Conservation (phyloP, 1,140 invertebrate species). For the Andrena cerasifolii region DNA sequence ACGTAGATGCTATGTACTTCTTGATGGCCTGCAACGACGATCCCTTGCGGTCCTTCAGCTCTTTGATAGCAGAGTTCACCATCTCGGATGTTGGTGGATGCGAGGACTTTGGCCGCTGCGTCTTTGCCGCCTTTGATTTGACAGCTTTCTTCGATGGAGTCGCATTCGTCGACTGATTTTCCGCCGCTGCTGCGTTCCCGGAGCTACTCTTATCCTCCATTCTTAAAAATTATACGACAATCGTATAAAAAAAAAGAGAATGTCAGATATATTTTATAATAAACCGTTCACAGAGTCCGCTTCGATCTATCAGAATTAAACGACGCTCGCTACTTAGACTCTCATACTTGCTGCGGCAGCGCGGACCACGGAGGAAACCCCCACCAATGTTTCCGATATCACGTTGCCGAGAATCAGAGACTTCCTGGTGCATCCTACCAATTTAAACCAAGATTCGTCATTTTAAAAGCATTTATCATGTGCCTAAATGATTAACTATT, state of each 20-base stretch:
- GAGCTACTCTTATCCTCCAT: slow-evolving; percentile 46
- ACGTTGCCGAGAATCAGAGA: slow-evolving; percentile 42
- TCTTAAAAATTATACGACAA: neutral
- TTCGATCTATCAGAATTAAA: too few relatives aligned
- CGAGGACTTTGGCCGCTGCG: slow-evolving; percentile 15
- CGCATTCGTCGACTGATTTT: neutral
- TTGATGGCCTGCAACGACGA: slow-evolving; percentile 61
- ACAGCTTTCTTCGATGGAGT: slow-evolving; percentile 16
- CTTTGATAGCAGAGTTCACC: slow-evolving; percentile 53
- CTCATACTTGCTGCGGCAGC: slow-evolving; percentile 22
- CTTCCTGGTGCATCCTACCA: slow-evolving; percentile 13
- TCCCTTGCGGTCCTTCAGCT: slow-evolving; percentile 54
- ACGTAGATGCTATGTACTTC: slow-evolving; percentile 48
- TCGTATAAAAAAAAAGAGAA: too few relatives aligned
- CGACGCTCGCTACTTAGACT: too few relatives aligned
- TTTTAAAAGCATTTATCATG: neutral
- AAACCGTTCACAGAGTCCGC: too few relatives aligned
- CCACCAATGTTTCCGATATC: slow-evolving; percentile 43
- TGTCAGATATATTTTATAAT: too few relatives aligned
- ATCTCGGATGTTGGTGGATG: slow-evolving; percentile 46
- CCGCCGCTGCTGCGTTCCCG: slow-evolving; percentile 12
- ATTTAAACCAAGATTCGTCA: slow-evolving; percentile 48
- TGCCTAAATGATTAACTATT: neutral
- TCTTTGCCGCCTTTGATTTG: slow-evolving; percentile 27
- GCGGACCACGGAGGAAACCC: slow-evolving; percentile 63